Evolutionary conservation across 2,797 vertebrate genomes (phyloP).

Genomic region (Anabacerthia variegaticeps): DNA sequence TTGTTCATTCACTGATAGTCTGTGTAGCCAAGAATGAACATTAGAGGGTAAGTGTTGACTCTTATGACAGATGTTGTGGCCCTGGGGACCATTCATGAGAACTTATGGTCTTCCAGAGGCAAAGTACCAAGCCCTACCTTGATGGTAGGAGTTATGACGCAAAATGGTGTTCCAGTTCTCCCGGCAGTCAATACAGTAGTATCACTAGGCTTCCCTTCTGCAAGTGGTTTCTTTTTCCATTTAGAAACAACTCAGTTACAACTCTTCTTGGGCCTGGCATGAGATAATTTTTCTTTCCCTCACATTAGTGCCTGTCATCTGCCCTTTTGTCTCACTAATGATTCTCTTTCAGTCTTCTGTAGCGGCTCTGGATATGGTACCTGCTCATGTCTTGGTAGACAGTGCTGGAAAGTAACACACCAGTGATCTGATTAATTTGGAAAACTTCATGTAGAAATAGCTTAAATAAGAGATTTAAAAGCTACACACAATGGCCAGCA

Average conservation of each 20-base stretch:
- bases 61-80: background rate
- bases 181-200: background rate
- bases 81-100: background rate
- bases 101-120: background rate
- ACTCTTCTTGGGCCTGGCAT: background rate
- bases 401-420: background rate
- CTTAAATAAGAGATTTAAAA: slow-evolving; percentile 24
- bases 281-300: slow-evolving; percentile 5
- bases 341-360: slow-evolving; percentile 10
- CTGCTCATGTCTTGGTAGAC: background rate
- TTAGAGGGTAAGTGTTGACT: background rate
- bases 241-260: background rate
- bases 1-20: background rate
- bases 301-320: slow-evolving; percentile 18
- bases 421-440: background rate
- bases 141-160: accelerated
- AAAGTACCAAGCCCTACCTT: background rate
- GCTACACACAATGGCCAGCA: background rate
- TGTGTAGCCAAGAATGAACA: background rate
- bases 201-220: background rate
- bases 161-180: background rate
- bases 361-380: background rate
- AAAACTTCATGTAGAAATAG: background rate
- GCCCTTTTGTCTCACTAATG: background rate
- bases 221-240: background rate